phyloP scores from a whole-genome alignment of 2,113 vertebrate genomes.

The Phoxinus phoxinus region DNA sequence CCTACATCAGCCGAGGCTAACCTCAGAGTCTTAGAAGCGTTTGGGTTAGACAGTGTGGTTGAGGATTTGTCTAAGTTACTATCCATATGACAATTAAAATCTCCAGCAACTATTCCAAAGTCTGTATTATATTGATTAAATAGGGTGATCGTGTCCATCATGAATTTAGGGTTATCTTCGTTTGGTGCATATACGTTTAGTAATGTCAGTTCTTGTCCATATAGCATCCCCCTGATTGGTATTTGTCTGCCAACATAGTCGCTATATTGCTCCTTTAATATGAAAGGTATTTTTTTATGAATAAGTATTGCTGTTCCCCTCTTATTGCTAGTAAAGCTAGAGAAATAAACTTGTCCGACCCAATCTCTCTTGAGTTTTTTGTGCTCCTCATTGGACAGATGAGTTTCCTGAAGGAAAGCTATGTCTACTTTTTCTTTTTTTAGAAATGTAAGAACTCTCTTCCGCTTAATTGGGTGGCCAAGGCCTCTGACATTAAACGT shows the following conservation, averaged over 20 bases:
- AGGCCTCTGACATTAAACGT: neutral
- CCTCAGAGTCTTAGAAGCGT: neutral
- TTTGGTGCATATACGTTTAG: neutral
- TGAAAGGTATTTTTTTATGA: neutral
- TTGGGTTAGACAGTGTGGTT: neutral
- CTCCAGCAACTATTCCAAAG: neutral
- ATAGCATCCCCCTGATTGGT: neutral
- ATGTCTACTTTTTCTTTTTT: neutral
- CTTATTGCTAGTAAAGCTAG: neutral
- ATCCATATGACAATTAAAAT: conserved; percentile 28
- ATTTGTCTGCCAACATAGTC: neutral
- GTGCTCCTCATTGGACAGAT: neutral
- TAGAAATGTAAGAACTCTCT: neutral
- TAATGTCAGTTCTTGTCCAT: neutral
- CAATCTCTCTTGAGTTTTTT: neutral
- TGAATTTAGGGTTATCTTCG: neutral
- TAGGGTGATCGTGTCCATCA: neutral
- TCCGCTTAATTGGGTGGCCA: neutral
- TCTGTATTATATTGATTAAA: neutral
- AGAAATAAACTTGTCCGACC: neutral
- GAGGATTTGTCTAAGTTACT: neutral
- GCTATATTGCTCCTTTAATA: neutral
- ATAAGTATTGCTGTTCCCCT: neutral
- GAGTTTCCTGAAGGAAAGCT: neutral
- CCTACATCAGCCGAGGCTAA: neutral